These are phyloP conservation scores for Hemibagrus wyckioides DNA, from an alignment of 2,113 vertebrate species.

Conservation along the genomic window DNA sequence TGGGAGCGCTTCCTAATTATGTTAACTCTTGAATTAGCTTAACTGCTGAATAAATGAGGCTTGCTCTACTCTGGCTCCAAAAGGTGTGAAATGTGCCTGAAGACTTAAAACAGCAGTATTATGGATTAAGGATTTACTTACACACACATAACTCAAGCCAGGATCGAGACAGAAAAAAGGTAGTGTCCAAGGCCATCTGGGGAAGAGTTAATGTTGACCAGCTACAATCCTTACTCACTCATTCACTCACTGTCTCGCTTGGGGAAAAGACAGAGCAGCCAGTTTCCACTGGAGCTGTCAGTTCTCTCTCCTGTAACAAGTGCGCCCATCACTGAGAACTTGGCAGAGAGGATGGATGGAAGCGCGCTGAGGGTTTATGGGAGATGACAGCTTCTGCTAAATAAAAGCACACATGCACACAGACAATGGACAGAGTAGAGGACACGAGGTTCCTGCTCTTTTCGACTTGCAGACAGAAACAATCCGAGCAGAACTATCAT, in stretches of 20 bases:
- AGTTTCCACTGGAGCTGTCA: slow-evolving; percentile 66
- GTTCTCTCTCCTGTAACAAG: slow-evolving; percentile 64
- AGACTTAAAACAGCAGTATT: neutral
- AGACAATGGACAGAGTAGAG: slow-evolving; percentile 49
- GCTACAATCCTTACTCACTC: slow-evolving; percentile 40
- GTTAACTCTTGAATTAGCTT: neutral
- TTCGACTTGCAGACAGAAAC: slow-evolving; percentile 30
- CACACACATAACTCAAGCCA: neutral
- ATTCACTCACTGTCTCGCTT: slow-evolving; percentile 37
- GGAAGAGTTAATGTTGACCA: slow-evolving; percentile 26
- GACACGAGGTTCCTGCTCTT: slow-evolving; percentile 52
- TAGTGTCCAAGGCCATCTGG: slow-evolving; percentile 12
- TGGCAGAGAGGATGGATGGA: slow-evolving; percentile 69
- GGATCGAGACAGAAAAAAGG: neutral
- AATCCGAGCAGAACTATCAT: slow-evolving; percentile 45
- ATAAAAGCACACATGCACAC: slow-evolving; percentile 67
- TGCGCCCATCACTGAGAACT: slow-evolving; percentile 71
- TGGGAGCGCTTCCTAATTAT: neutral
- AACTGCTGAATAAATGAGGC: neutral
- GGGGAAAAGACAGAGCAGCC: slow-evolving; percentile 47
- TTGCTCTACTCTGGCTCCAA: neutral
- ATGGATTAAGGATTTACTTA: neutral
- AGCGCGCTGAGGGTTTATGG: slow-evolving; percentile 70
- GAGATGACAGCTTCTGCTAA: slow-evolving; percentile 76
- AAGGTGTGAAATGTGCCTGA: neutral